Percentiles rank a stretch among this genome's conserved stretches.
These are phyloP conservation scores for Drosophila nr. perissopoda DNA, from an alignment of 2,888 invertebrate genomes.

Conservation along the genomic window DNA sequence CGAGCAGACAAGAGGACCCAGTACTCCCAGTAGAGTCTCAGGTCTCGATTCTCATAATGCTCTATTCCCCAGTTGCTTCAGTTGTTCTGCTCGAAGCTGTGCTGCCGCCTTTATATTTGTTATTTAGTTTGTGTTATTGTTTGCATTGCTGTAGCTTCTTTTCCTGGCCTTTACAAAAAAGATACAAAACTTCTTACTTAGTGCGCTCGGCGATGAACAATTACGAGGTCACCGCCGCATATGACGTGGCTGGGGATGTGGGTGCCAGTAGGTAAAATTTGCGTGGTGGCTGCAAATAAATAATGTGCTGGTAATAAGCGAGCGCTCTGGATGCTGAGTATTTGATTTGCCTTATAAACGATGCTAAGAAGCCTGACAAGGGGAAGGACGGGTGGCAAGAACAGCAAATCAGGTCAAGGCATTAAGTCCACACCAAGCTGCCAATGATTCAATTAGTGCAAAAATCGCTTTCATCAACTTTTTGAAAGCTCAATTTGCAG, in stretches of 20 bases:
- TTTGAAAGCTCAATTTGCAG: slow-evolving; percentile 3
- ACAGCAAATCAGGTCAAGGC: slow-evolving; percentile 28
- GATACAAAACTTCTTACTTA: slow-evolving; percentile 79
- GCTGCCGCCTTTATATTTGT: slow-evolving; percentile 35
- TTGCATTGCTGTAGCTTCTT: slow-evolving; percentile 19
- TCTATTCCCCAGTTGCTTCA: slow-evolving; percentile 61
- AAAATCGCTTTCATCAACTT: slow-evolving; percentile 15
- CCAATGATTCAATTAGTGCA: slow-evolving; percentile 38
- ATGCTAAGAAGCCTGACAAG: slow-evolving; percentile 10
- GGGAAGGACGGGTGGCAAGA: neutral
- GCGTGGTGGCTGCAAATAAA: slow-evolving; percentile 54
- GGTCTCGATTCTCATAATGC: slow-evolving; percentile 48
- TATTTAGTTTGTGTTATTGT: slow-evolving; percentile 49
- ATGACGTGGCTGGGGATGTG: neutral
- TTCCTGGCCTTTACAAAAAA: slow-evolving; percentile 62
- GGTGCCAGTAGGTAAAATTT: neutral
- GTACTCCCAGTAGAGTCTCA: neutral
- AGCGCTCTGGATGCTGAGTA: slow-evolving; percentile 31
- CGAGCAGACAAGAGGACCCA: neutral
- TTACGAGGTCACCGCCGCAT: slow-evolving; percentile 55
- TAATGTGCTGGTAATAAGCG: slow-evolving; percentile 58
- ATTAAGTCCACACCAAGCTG: slow-evolving; percentile 7
- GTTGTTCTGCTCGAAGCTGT: slow-evolving; percentile 41
- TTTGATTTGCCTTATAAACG: slow-evolving; percentile 52
- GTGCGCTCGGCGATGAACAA: slow-evolving; percentile 62